These are phyloP conservation scores for Lateolabrax maculatus DNA, from an alignment of 2,797 vertebrate genomes.

Conservation along the genomic window DNA sequence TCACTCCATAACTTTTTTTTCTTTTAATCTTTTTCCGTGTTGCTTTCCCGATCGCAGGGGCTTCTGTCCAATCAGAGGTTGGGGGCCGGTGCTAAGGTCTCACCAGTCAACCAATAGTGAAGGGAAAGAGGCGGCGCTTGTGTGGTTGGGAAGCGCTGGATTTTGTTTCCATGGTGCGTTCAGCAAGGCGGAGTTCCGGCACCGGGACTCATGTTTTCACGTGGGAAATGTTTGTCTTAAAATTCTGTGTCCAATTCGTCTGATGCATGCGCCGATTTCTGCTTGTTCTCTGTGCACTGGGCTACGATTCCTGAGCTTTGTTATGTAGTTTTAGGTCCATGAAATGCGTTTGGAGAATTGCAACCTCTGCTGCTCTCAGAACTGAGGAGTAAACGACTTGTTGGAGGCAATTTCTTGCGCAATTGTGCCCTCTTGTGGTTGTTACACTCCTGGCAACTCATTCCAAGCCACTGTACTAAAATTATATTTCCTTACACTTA, in stretches of 20 bases:
- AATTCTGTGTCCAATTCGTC: neutral
- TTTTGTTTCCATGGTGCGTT: slow-evolving; percentile 57
- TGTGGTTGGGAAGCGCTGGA: slow-evolving; percentile 28
- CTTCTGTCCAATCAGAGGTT: slow-evolving; percentile 62
- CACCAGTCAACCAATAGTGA: slow-evolving; percentile 53
- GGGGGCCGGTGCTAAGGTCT: slow-evolving; percentile 8
- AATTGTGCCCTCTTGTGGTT: slow-evolving; percentile 81
- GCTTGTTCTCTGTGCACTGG: fast-evolving
- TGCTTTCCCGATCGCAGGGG: slow-evolving; percentile 53
- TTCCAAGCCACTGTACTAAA: neutral
- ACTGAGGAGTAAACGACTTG: neutral
- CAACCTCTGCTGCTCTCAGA: neutral
- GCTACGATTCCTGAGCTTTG: neutral
- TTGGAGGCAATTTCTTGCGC: slow-evolving; percentile 68
- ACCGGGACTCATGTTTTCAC: slow-evolving; percentile 29
- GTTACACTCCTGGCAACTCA: neutral
- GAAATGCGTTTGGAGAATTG: neutral
- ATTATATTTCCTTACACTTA: neutral
- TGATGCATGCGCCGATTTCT: fast-evolving
- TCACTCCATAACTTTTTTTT: slow-evolving; percentile 80
- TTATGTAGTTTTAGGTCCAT: neutral
- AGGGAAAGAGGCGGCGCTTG: slow-evolving; percentile 49
- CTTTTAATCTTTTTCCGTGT: slow-evolving; percentile 71
- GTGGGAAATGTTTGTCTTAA: slow-evolving; percentile 5
- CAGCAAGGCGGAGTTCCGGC: slow-evolving; percentile 49